Percentiles rank a stretch among this genome's conserved stretches.
These are phyloP conservation scores for Aplysina aerophoba DNA, from an alignment of 37 sponge, comb jelly and placozoan genomes.

Conservation along the genomic window DNA sequence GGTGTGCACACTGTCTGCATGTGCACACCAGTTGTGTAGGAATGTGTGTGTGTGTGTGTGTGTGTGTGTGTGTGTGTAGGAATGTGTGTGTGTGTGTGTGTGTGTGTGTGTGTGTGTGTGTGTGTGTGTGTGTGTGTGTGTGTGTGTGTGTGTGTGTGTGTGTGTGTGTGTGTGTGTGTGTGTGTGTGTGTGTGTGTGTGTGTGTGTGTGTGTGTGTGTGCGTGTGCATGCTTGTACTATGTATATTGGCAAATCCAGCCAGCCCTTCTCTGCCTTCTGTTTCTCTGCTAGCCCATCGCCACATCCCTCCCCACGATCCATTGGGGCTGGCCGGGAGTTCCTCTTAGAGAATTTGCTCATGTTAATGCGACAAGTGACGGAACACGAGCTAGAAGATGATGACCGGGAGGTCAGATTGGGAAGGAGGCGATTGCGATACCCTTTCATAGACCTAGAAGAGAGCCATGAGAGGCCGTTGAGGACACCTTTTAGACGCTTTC, in stretches of 20 bases:
- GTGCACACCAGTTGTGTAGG: background rate
- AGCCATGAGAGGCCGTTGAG: too few species aligned
- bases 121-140: constrained; percentile 14
- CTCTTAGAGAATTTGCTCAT: background rate
- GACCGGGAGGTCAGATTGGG: too few species aligned
- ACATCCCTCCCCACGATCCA: background rate
- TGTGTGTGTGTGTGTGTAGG: constrained; percentile 2
- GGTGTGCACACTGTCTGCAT: background rate
- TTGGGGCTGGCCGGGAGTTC: background rate
- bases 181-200: too few species aligned
- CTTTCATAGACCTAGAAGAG: too few species aligned
- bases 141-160: constrained; percentile 20
- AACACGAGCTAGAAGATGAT: too few species aligned
- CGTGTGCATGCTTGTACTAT: background rate
- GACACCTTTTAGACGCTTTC: too few species aligned
- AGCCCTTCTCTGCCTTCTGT: background rate
- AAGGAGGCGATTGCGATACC: too few species aligned
- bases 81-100: constrained; percentile 23
- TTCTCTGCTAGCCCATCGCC: background rate
- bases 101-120: constrained; percentile 20
- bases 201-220: background rate
- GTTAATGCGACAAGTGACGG: too few species aligned
- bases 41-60: background rate
- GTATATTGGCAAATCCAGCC: background rate
- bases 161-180: too few species aligned